These are phyloP conservation scores for Odontophorus gujanensis DNA, from an alignment of 2,113 vertebrate genomes.

Conservation along the genomic window DNA sequence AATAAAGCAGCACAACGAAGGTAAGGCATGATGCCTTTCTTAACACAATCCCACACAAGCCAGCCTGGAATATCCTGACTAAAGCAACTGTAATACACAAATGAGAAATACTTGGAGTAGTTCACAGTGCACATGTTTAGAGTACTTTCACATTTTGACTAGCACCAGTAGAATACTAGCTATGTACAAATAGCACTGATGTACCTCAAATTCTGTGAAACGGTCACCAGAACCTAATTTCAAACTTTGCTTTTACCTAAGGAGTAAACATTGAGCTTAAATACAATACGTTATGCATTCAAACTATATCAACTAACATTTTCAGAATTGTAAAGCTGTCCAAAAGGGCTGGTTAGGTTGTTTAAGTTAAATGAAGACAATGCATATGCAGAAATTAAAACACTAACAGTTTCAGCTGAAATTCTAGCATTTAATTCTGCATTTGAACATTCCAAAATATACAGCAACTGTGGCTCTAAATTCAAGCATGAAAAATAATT, in stretches of 20 bases:
- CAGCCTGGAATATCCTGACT: slow-evolving; percentile 81
- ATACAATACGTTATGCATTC: background rate
- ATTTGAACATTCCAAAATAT: background rate
- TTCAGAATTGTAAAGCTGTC: background rate
- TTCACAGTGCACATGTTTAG: background rate
- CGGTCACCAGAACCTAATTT: background rate
- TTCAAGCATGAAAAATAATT: background rate
- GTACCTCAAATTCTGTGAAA: background rate
- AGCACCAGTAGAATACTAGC: background rate
- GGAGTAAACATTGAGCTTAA: background rate
- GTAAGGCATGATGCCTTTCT: slow-evolving; percentile 88
- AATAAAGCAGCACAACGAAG: slow-evolving; percentile 93
- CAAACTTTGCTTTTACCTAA: background rate
- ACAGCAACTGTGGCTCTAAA: background rate
- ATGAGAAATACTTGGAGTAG: background rate
- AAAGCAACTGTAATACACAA: slow-evolving; percentile 76
- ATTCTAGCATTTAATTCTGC: background rate
- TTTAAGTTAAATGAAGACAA: background rate
- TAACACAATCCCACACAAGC: slow-evolving; percentile 86
- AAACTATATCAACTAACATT: background rate
- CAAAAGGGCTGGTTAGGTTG: too few species aligned
- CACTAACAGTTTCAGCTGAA: background rate
- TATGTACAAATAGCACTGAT: background rate
- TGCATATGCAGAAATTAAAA: background rate
- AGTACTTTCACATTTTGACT: background rate